Evolutionary conservation across 2,888 invertebrate species (phyloP), one percentile per base, ranked within the genome.

Genomic region (Ormyrus nitidulus): DNA sequence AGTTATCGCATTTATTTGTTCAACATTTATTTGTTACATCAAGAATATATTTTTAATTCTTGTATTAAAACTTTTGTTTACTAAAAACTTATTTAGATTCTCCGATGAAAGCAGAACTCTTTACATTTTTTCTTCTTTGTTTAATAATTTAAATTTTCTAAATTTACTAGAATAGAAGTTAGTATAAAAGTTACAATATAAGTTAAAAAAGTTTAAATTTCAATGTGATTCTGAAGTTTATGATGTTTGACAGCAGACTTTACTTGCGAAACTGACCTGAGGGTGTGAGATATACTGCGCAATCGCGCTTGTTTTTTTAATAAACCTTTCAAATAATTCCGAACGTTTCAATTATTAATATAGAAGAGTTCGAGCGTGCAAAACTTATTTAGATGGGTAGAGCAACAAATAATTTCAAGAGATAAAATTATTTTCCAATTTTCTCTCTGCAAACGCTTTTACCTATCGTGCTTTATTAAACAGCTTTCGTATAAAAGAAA

Each of bases 341-440:
- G 9, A 56, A 13, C 34, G 59, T 6, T 68, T 64, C 44, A 78
- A 64, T 74, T 56, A 79, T 74, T 73, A 62, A 78, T 19, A 54
- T 19, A 34, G 9, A 49, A 72, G n/a, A 64, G 13, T 10, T 58
- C 10, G 34, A 34, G 34, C 34, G 34, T 34, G 4, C 34, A 34
- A 34, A 34, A 34, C 34, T 34, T 34, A 34, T 34, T 34, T 34
- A 34, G 34, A 76, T 51, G 53, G 8, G 6, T 6, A 44, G 13
- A 19, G 5, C 3, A 5, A 19, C 49, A 9, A 66, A 56, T 72
- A 48, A 61, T 79, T 69, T 68, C 11, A 5, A n/a, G 48, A n/a
- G 44, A 54, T 8, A 69, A 34, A 66, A 68, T 65, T 34, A 69
- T 4, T 49, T 53, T 48, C 11, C 8, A 11, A 65, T 74, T 65